These are phyloP conservation scores for Goniozus legneri DNA, from an alignment of 1,140 invertebrate species.

Conservation along the genomic window DNA sequence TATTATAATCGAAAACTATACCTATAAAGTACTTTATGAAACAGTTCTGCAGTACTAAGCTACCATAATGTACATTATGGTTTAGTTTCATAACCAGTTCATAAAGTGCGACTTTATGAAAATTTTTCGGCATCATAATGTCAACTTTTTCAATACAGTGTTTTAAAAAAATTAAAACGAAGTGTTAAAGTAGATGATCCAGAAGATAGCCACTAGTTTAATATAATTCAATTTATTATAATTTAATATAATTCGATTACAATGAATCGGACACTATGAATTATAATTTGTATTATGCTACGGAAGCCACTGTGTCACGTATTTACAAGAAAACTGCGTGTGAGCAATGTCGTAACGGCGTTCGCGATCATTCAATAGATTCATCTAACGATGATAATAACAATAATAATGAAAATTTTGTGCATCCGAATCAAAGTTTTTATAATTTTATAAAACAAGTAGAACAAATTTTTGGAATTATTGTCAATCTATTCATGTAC, in stretches of 20 bases:
- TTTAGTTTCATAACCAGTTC: no score
- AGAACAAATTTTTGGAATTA: slow-evolving; percentile 9
- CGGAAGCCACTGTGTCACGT: not conserved
- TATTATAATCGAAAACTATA: no score
- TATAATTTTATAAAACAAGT: slow-evolving; percentile 9
- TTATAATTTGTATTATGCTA: slow-evolving; percentile 8
- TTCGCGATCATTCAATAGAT: not conserved
- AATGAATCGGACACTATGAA: slow-evolving; percentile 2
- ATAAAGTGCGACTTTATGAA: no score
- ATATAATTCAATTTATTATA: slow-evolving; percentile 1
- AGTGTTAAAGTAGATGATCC: slow-evolving; percentile 5
- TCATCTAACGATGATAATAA: not conserved
- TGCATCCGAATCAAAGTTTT: slow-evolving; percentile 5
- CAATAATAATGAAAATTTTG: not conserved
- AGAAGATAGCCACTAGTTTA: slow-evolving; percentile 3
- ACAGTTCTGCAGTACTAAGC: no score
- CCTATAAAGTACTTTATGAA: no score
- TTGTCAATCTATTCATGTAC: slow-evolving; percentile 3
- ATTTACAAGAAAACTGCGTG: slow-evolving; percentile 4
- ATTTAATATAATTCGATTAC: no score
- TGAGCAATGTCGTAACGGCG: not conserved
- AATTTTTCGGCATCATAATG: no score
- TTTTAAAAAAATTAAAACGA: not conserved
- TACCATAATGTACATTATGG: no score
- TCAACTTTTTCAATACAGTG: no score